phyloP scores from a whole-genome alignment of 2,113 vertebrate genomes.

The Cryptoleucopteryx plumbea region DNA sequence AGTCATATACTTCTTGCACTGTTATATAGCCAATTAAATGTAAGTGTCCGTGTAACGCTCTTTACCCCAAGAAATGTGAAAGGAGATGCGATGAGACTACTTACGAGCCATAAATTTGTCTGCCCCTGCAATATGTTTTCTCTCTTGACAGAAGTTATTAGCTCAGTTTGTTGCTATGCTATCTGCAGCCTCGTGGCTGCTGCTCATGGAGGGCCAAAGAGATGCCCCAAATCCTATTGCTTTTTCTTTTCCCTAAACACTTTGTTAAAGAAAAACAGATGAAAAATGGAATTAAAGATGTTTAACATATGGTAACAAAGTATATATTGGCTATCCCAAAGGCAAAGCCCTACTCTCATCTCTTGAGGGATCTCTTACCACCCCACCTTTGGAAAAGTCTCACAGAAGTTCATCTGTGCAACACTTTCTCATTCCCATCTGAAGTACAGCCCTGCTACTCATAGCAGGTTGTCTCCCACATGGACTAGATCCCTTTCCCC shows the following conservation, averaged over 20 bases:
- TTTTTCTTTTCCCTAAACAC: neutral
- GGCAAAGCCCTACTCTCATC: neutral
- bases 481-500: accelerated
- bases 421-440: neutral
- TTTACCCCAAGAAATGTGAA: neutral
- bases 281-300: neutral
- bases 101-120: neutral
- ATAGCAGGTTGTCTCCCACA: neutral
- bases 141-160: neutral
- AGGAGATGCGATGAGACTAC: neutral
- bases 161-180: neutral
- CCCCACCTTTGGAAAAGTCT: neutral
- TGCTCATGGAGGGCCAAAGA: neutral
- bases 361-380: neutral
- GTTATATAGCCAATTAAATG: neutral
- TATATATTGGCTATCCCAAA: neutral
- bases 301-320: neutral
- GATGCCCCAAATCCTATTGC: neutral
- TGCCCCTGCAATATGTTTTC: neutral
- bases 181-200: neutral
- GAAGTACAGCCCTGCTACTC: neutral
- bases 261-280: neutral
- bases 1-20: neutral
- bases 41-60: neutral
- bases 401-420: neutral